Base-by-base conservation (phyloP, 2,888 invertebrate genomes). In the Eubasilissa splendida region DNA sequence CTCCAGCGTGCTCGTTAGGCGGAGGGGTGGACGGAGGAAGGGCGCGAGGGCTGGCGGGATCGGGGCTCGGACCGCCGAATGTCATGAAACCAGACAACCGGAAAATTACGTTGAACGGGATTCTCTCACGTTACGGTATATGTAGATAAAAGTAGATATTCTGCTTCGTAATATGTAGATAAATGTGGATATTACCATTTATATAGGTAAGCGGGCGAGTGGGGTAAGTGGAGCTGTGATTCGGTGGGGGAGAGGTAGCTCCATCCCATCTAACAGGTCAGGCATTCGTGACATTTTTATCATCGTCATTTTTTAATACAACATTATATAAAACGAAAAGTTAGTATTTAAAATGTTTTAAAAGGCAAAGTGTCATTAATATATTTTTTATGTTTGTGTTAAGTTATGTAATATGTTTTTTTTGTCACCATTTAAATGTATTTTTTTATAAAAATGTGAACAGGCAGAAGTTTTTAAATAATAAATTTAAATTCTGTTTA, bases 41-140 rank as follows among this genome's bases (percentile, higher is more conserved):
- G 33, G 74, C 53, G 71, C 53, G 56, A 52, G 73, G 74, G 79
- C 75, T 42, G 66, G 31, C 10, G 59, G 81, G 58, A 22, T 14
- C 54, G 59, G 58, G 31, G 71, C 68, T 82, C 71, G 77, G 80
- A 79, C 83, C 82, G 76, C 81, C 80, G 83, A 82, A 82, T 79
- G 83, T 83, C 83, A 83, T 83, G 83, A 82, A 82, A 83, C 81
- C 82, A 83, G 83, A 83, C 83, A 83, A 76, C 74, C 83, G 82
- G 83, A 83, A 83, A 83, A 83, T 83, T 83, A 83, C 83, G 82
- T 83, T 80, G 80, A 83, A 83, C 82, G 82, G 82, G 82, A 80
- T 79, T 75, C 82, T 74, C 82, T 66, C 80, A 76, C 77, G 80
- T 76, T 80, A 80, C 82, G 79, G 70, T 80, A 75, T 79, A 71